These are phyloP conservation scores for Seira musarum DNA, from an alignment of 2,888 invertebrate species.

Conservation along the genomic window DNA sequence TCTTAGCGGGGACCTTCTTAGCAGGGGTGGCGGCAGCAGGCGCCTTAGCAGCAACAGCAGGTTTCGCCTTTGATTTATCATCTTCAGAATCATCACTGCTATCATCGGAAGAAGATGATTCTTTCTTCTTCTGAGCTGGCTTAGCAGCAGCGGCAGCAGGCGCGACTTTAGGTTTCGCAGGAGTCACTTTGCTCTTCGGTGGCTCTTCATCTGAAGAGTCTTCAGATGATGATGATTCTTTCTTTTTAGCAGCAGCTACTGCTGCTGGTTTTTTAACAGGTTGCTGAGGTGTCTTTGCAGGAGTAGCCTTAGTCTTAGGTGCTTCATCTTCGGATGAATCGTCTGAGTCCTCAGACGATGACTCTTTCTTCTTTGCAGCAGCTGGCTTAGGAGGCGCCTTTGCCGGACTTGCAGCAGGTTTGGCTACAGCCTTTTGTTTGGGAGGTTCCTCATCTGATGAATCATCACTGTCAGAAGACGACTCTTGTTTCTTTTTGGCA, in stretches of 20 bases:
- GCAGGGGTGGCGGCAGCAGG: constrained; percentile 20
- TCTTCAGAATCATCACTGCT: constrained; percentile 50
- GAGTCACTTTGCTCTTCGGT: not conserved
- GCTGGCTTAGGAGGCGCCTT: constrained; percentile 40
- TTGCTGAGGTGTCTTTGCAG: constrained; percentile 68
- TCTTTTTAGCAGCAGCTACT: constrained; percentile 28
- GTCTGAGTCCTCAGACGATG: constrained; percentile 71
- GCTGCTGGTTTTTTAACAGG: constrained; percentile 45
- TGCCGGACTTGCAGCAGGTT: constrained; percentile 8
- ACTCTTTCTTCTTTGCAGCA: constrained; percentile 67
- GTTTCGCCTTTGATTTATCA: constrained; percentile 24
- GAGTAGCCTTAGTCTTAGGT: constrained; percentile 63
- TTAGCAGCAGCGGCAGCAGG: constrained; percentile 24
- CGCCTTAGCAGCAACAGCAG: constrained; percentile 7
- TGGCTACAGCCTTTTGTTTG: constrained; percentile 14
- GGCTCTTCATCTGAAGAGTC: constrained; percentile 37
- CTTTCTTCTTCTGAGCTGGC: constrained; percentile 57
- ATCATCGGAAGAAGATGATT: constrained; percentile 36
- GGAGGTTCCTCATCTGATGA: constrained; percentile 54
- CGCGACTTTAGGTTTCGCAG: constrained; percentile 24
- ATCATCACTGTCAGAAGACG: constrained; percentile 36
- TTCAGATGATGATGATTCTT: constrained; percentile 47
- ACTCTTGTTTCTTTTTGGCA: constrained; percentile 63
- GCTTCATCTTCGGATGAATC: constrained; percentile 70
- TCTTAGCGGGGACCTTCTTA: constrained; percentile 48